phyloP scores from a whole-genome alignment of 2,113 vertebrate genomes.

The Phyllostomus hastatus region DNA sequence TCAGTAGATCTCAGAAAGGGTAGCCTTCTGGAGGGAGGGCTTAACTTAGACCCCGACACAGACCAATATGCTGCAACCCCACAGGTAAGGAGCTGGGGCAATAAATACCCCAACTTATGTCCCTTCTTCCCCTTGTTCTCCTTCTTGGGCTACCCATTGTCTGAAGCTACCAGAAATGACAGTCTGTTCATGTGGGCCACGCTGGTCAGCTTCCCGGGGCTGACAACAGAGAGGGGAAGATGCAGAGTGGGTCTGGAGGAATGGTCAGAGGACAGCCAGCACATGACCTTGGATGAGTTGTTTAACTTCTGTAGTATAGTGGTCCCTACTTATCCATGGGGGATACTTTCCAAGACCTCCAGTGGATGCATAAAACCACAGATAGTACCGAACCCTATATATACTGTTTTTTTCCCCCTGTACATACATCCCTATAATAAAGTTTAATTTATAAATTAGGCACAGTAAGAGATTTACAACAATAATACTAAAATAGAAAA shows the following conservation, averaged over 20 bases:
- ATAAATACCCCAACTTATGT: background rate
- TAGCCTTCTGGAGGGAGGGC: background rate
- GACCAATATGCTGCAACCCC: background rate
- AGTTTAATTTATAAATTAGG: background rate
- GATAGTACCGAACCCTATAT: background rate
- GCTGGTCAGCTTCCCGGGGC: background rate
- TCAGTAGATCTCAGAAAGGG: background rate
- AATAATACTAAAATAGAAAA: too few species aligned
- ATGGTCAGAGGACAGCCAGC: background rate
- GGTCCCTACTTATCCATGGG: background rate
- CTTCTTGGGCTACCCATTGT: background rate
- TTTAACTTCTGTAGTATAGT: background rate
- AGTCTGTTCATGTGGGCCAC: accelerated
- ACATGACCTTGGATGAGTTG: background rate
- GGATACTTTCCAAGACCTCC: background rate
- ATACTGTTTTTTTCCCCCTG: too few species aligned
- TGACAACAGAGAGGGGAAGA: too few species aligned
- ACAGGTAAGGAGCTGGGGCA: background rate
- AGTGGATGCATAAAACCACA: background rate
- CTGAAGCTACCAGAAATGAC: background rate
- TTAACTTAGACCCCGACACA: background rate
- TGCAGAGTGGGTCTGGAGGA: background rate
- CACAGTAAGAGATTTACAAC: background rate
- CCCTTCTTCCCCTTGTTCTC: background rate
- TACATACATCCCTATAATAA: too few species aligned